These are phyloP conservation scores for Lindbergichthys nudifrons DNA, from an alignment of 2,797 vertebrate genomes.

Conservation along the genomic window DNA sequence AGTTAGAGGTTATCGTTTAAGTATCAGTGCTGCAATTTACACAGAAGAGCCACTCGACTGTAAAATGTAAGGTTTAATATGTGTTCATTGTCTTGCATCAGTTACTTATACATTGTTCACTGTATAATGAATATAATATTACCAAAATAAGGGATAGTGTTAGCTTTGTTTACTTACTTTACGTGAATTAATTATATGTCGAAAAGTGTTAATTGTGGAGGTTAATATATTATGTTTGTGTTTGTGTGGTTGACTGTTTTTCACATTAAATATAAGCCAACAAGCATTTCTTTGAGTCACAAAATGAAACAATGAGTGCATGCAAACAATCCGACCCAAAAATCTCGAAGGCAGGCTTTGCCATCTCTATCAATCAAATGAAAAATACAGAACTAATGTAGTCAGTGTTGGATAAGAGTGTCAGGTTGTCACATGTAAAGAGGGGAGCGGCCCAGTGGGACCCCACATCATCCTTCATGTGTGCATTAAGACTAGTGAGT, in stretches of 20 bases:
- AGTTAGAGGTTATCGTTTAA: slow-evolving; percentile 62
- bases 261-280: slow-evolving; percentile 23
- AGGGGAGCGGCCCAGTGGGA: slow-evolving; percentile 53
- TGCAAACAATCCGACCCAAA: slow-evolving; percentile 44
- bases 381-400: slow-evolving; percentile 51
- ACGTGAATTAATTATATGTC: not conserved
- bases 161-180: not conserved
- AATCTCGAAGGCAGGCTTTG: slow-evolving; percentile 1
- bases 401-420: slow-evolving; percentile 48
- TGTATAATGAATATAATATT: slow-evolving; percentile 4
- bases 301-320: slow-evolving; percentile 40
- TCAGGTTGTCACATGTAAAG: slow-evolving; percentile 55
- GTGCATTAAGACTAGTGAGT: slow-evolving; percentile 77
- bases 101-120: not conserved
- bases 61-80: slow-evolving; percentile 44
- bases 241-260: slow-evolving; percentile 27
- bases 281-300: slow-evolving; percentile 40
- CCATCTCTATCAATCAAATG: slow-evolving; percentile 57
- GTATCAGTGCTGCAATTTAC: slow-evolving; percentile 44
- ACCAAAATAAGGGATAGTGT: not conserved
- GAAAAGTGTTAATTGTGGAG: not conserved
- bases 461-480: slow-evolving; percentile 69
- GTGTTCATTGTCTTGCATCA: slow-evolving; percentile 27
- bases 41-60: slow-evolving; percentile 25
- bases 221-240: not conserved